Evolutionary conservation across 1,140 invertebrate genomes (phyloP).

Genomic region (Zaprionus nigranus): DNA sequence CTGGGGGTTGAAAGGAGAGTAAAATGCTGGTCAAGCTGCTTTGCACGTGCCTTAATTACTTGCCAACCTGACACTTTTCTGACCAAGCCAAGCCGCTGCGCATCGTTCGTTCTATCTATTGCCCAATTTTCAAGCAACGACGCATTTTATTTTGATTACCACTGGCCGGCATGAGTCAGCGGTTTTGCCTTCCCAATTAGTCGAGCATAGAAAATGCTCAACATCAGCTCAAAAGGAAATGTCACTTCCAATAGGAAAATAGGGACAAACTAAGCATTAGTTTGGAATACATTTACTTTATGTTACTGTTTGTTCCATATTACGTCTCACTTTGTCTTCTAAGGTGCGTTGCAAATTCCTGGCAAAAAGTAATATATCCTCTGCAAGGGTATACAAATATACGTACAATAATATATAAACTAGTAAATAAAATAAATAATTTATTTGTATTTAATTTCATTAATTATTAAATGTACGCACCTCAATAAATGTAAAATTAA

Average conservation of each 20-base stretch:
- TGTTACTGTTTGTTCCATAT: too few relatives aligned
- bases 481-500: too few relatives aligned
- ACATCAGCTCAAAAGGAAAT: background rate
- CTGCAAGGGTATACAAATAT: too few relatives aligned
- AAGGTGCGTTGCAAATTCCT: too few relatives aligned
- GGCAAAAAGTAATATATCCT: too few relatives aligned
- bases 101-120: background rate
- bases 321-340: too few relatives aligned
- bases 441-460: background rate
- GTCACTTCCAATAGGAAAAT: too few relatives aligned
- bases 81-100: background rate
- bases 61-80: conserved; percentile 38
- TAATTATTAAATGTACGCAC: background rate
- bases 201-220: background rate
- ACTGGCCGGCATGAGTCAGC: conserved; percentile 57
- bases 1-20: background rate
- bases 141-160: too few relatives aligned
- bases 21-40: background rate
- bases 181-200: conserved; percentile 1
- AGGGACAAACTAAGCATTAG: too few relatives aligned
- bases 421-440: too few relatives aligned
- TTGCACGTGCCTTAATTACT: conserved; percentile 59
- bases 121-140: conserved; percentile 22
- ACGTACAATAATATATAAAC: too few relatives aligned
- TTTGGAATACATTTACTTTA: too few relatives aligned